These are phyloP conservation scores for Tetraodon nigroviridis DNA, from an alignment of 2,113 vertebrate species.

Conservation along the genomic window DNA sequence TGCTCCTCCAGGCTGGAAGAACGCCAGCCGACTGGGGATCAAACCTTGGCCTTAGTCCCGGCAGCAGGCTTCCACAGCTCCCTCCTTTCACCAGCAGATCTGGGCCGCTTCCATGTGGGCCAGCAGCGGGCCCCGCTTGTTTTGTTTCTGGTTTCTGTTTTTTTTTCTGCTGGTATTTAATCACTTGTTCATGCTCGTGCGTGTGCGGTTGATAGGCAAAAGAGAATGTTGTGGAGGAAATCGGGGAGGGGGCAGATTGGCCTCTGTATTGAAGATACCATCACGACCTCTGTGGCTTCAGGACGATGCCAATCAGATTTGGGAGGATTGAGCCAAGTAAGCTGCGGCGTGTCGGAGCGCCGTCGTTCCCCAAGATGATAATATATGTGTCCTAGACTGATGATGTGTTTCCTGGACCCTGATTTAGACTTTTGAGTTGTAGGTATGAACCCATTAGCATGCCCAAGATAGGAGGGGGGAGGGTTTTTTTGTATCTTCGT, in stretches of 20 bases:
- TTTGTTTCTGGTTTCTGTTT: constrained; percentile 6
- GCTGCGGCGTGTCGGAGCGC: constrained; percentile 14
- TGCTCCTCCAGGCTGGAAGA: constrained; percentile 66
- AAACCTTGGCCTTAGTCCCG: constrained; percentile 63
- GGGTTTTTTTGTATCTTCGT: no score
- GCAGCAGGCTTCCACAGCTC: constrained; percentile 59
- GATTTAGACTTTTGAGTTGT: no score
- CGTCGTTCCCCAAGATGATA: constrained; percentile 15
- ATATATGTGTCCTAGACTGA: constrained; percentile 8
- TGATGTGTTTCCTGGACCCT: no score
- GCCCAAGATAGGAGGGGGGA: no score
- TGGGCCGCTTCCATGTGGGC: constrained; percentile 71
- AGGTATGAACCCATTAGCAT: no score
- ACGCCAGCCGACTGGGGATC: constrained; percentile 63
- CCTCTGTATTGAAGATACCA: constrained; percentile 45
- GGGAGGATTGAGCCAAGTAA: constrained; percentile 37
- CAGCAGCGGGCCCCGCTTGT: constrained; percentile 42
- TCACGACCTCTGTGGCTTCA: constrained; percentile 35
- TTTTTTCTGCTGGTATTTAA: constrained; percentile 58
- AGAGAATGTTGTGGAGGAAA: constrained; percentile 46
- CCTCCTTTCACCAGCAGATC: constrained; percentile 58
- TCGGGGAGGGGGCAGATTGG: constrained; percentile 33
- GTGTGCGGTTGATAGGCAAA: constrained; percentile 57
- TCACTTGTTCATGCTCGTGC: constrained; percentile 66
- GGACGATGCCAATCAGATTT: constrained; percentile 51